Base-by-base conservation (phyloP, 2,797 vertebrate species). In the Hypotaenidia okinawae region DNA sequence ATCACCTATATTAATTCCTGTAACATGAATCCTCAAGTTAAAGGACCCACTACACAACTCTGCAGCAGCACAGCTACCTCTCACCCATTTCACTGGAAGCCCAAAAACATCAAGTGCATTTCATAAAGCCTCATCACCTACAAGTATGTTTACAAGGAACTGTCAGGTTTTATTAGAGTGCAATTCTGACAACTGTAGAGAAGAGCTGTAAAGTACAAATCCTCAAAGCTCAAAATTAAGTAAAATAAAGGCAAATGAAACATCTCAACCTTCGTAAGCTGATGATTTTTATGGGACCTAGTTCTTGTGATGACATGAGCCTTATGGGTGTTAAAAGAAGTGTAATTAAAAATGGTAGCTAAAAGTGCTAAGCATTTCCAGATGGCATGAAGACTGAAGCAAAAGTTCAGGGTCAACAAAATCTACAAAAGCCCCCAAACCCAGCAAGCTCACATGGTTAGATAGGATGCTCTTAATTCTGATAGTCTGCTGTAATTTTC, bases 101-200 rank as follows among this genome's bases (percentile, higher is more conserved):
- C 52, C 84, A 66, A 89, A 92, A 90, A 70, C 23, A 89, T 11
- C 32, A 67, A 87, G 21, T 15, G 2, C 33, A 27, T 74, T 89
- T 90, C 52, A 51, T 57, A 82, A 74, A 87, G 75, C 23, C 41
- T 82, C 77, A 68, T 68, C 32, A 70, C n/a, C 78, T 87, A 87
- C 39, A 77, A 67, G 32, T 55, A 61, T 8, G 41, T 57, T 94
- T 80, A 89, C 78, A 89, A 73, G 62, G 32, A 66, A 79, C 24
- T 37, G 55, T 19, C 59, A 58, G 19, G 16, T 94, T 87, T 70
- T 52, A 93, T 90, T 80, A 66, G 13, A 84, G 25, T 61, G 82
- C 70, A 89, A 30, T 63, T 82, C 39, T 94, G 43, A 74, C 21
- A 87, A 74, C 33, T 16, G 8, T 24, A 69, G 19, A 47, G 7